Base-by-base conservation (phyloP, 2,888 invertebrate species). In the Saturnia japonica region DNA sequence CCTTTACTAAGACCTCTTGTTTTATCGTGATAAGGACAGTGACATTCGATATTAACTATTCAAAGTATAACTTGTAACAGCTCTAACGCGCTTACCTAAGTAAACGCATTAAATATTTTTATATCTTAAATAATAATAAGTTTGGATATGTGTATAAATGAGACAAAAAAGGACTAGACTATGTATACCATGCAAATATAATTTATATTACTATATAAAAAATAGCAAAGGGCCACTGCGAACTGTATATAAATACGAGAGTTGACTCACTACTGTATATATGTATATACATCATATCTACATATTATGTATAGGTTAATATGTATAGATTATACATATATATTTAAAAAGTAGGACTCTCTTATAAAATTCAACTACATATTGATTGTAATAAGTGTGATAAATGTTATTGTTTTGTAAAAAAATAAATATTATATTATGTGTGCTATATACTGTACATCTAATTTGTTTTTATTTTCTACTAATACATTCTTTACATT, bases 141-240 rank as follows among this genome's bases (percentile, higher is more conserved):
- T 60, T 14, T 19, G 28, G 14, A 28, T 60, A 28, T 60, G 16
- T 28, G 19, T 60, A 60, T 60, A 19, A 60, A 60, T 60, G 57
- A 60, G 57, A 60, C 14, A 64, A 64, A 64, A 34, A n/a, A 64
- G 22, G 40, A 64, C 64, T 64, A 64, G 64, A 64, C 64, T 64
- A 64, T n/a, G 64, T 40, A 64, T 9, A 64, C 19, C 40, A 40
- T 9, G 64, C 57, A 60, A 28, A 60, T 60, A 28, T 28, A 6
- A 60, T 11, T 11, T 51, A 51, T 51, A 51, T 51, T 51, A 14
- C 9, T 54, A 54, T 54, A 54, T 54, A 54, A 54, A 22, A 54
- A 22, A 54, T 54, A 22, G 54, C 54, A 54, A 22, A 54, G 22
- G 54, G 54, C 54, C 54, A 54, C 54, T 54, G n/a, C 54, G 54